Conservation (phyloP, 2,888 invertebrate genomes). For the Leptopterna dolabrata region DNA sequence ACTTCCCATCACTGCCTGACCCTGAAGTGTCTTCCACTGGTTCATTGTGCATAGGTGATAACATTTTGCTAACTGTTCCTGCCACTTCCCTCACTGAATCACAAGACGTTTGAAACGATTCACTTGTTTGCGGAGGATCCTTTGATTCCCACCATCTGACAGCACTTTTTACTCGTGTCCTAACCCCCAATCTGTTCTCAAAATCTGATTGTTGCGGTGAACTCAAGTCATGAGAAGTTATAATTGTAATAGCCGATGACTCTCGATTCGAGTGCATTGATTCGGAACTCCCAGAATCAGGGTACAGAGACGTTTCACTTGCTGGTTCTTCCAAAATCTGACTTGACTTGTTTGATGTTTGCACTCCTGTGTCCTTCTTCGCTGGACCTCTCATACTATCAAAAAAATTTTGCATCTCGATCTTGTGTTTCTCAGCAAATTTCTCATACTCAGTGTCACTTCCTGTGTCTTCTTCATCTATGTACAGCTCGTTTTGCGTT, state of each 20-base stretch:
- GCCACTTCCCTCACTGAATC: neutral
- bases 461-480: neutral
- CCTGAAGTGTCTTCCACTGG: neutral
- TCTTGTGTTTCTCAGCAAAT: conserved; percentile 5
- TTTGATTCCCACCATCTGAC: conserved; percentile 39
- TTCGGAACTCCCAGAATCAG: conserved; percentile 15
- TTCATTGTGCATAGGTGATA: neutral
- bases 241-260: neutral
- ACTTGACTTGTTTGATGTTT: neutral
- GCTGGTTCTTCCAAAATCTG: neutral
- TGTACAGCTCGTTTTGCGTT: neutral
- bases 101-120: conserved; percentile 8
- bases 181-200: neutral
- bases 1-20: conserved; percentile 14
- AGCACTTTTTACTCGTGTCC: neutral
- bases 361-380: neutral
- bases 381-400: neutral
- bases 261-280: neutral
- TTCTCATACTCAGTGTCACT: neutral
- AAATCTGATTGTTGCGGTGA: conserved; percentile 9
- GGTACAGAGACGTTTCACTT: conserved; percentile 25
- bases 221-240: conserved; percentile 3
- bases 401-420: neutral
- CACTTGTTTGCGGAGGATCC: neutral
- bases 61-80: neutral